phyloP scores from a whole-genome alignment of 2,797 vertebrate genomes.

The Schizopygopsis pylzovi region DNA sequence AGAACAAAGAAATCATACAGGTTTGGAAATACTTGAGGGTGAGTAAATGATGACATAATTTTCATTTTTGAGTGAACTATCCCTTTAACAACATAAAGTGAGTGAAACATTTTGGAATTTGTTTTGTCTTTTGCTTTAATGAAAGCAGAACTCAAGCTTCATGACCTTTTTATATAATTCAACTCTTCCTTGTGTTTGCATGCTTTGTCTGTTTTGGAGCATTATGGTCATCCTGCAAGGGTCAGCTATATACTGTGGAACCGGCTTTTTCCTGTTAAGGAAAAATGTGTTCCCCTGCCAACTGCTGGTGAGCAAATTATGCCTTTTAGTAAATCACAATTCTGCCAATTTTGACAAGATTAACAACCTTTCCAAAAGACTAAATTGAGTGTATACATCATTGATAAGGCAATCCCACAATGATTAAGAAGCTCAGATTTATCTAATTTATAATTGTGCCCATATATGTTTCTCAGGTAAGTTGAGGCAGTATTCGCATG shows the following conservation, averaged over 20 bases:
- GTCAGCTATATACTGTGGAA: slow-evolving; percentile 18
- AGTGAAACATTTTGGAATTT: not conserved
- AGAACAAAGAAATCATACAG: too few relatives aligned
- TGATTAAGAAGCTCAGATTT: not conserved
- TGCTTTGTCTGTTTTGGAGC: slow-evolving; percentile 1
- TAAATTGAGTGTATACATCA: not conserved
- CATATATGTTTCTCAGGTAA: not conserved
- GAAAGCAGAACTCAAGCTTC: not conserved
- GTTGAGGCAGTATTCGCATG: not conserved
- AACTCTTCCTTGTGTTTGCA: not conserved
- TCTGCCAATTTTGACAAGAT: not conserved
- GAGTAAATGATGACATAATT: too few relatives aligned
- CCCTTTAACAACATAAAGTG: too few relatives aligned
- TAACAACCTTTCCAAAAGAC: not conserved
- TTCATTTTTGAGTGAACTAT: too few relatives aligned
- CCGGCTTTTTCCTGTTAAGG: not conserved
- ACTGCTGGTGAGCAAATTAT: not conserved
- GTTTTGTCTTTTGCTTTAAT: not conserved
- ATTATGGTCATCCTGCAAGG: not conserved
- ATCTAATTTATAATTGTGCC: not conserved
- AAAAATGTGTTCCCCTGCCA: not conserved
- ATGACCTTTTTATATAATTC: not conserved
- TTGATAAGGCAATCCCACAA: not conserved
- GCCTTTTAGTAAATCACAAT: not conserved
- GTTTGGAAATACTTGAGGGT: too few relatives aligned